Evolutionary conservation across 1,140 invertebrate genomes (phyloP).

Genomic region (Trichonephila clavipes): DNA sequence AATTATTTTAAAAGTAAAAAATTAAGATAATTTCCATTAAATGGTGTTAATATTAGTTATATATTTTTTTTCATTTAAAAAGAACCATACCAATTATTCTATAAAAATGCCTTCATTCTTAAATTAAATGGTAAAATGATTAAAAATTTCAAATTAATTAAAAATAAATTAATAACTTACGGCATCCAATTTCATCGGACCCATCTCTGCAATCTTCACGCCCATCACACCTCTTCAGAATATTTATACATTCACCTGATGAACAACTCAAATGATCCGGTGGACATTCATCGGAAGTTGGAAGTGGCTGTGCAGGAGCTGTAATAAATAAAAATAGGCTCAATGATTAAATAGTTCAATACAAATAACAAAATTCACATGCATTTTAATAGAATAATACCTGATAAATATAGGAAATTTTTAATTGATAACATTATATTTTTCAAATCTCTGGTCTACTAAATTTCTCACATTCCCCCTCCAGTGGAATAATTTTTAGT

Average conservation of each 20-base stretch:
- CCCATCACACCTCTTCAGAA: slow-evolving; percentile 86
- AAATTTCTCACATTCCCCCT: too few relatives aligned
- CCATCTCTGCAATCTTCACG: slow-evolving; percentile 87
- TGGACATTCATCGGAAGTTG: slow-evolving; percentile 6
- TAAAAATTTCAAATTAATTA: neutral
- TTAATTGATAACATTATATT: too few relatives aligned
- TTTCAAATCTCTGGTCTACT: too few relatives aligned
- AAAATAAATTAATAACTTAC: slow-evolving; percentile 78
- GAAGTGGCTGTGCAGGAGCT: neutral
- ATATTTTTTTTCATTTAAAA: too few relatives aligned
- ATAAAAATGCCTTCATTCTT: too few relatives aligned
- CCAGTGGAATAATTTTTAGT: too few relatives aligned
- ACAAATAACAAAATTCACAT: neutral
- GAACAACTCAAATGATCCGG: slow-evolving; percentile 64
- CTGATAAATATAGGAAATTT: neutral
- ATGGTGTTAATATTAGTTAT: too few relatives aligned
- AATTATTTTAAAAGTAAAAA: too few relatives aligned
- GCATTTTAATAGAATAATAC: neutral
- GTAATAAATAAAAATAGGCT: neutral
- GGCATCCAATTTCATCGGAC: slow-evolving; percentile 80
- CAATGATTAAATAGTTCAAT: neutral
- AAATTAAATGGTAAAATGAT: neutral
- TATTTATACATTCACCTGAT: slow-evolving; percentile 76
- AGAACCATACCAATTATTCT: too few relatives aligned
- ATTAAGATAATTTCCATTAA: too few relatives aligned